Evolutionary conservation across 2,888 invertebrate species (phyloP), one percentile per base, ranked within the genome.

Genomic region (Xylophagus ater): DNA sequence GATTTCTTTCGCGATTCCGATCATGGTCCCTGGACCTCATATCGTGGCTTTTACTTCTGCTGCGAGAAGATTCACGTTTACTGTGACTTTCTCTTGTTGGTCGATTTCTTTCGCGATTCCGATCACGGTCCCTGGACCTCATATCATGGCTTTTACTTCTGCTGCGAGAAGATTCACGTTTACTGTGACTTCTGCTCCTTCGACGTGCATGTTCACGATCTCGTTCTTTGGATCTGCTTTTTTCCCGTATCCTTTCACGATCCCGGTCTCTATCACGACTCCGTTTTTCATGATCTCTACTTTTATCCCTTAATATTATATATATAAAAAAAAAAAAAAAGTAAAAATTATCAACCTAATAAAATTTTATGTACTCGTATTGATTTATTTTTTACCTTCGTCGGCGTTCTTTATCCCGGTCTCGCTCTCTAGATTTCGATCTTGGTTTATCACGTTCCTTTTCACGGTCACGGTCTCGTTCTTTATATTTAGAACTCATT

Each of bases 331-430:
- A 28, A 18, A 19, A 13, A 14, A 10, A 21, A 19, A 19, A 21
- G 14, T 12, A 1, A 8, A 14, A 2, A 15, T 21, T 14, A 14
- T n/a, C 8, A 9, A 2, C 4, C 21, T 39, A 28, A 1, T n/a
- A 35, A 8, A 3, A n/a, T 12, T 9, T 9, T 4, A 19, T 20
- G 7, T 31, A 7, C 10, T 5, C 26, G 25, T 13, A 45, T 45
- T 42, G 40, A 30, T 43, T 42, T 14, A 30, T 38, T 23, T 40
- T 38, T 32, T 47, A 50, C 44, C 69, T 54, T 51, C 69, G 47
- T 59, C 66, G 15, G 61, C 66, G 42, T 62, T 58, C 8, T 60
- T 68, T 58, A 26, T 66, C 66, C 20, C 59, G 54, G 35, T 57
- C 56, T 37, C 51, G 40, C 50, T 44, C 34, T 12, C 26, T 10